phyloP scores from a whole-genome alignment of 2,113 vertebrate genomes.

The Poicephalus meyeri region DNA sequence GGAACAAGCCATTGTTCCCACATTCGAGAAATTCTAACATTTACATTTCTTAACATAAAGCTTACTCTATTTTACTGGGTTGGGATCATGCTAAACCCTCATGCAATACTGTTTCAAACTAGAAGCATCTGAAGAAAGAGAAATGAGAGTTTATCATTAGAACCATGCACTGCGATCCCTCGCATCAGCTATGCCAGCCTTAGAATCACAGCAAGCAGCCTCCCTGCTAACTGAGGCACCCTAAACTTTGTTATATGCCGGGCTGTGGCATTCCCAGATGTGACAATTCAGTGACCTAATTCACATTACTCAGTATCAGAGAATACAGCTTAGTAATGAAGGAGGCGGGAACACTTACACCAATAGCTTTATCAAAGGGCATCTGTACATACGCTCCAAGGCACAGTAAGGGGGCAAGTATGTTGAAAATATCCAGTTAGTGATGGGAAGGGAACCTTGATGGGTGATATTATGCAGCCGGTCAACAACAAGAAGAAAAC shows the following conservation, averaged over 20 bases:
- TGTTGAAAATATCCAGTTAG: background rate
- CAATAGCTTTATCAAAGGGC: background rate
- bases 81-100: background rate
- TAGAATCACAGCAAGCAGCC: background rate
- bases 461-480: background rate
- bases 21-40: background rate
- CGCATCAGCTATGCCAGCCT: background rate
- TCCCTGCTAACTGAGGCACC: background rate
- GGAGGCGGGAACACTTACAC: rapidly evolving
- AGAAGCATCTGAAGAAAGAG: background rate
- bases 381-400: rapidly evolving
- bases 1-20: background rate
- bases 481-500: background rate
- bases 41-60: background rate
- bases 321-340: background rate
- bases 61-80: background rate
- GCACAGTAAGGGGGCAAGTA: background rate
- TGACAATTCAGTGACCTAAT: background rate
- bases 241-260: background rate
- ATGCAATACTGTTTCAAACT: background rate
- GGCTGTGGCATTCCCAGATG: background rate
- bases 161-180: rapidly evolving
- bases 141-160: background rate
- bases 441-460: background rate
- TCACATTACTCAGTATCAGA: background rate